A percentile compares a stretch with the other conserved stretches of the same genome.
These are phyloP conservation scores for Fragum whitleyi DNA, from an alignment of 2,888 invertebrate species.

Conservation along the genomic window DNA sequence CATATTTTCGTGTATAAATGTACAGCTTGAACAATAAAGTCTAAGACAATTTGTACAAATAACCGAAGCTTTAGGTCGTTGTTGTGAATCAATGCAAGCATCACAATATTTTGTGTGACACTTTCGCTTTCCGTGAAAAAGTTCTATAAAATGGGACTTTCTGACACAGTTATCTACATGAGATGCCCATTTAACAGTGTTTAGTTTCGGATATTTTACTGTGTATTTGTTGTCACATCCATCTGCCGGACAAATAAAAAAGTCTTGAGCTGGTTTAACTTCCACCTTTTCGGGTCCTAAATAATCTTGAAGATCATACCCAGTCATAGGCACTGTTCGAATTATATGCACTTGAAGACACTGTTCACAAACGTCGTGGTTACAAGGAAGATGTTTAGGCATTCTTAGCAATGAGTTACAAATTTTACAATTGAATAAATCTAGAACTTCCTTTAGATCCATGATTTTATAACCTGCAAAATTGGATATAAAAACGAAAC, in stretches of 20 bases:
- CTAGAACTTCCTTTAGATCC: neutral
- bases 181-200: neutral
- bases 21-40: slow-evolving; percentile 15
- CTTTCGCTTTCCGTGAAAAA: slow-evolving; percentile 8
- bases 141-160: neutral
- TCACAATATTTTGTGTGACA: slow-evolving; percentile 14
- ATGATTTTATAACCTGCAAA: neutral
- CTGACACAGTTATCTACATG: neutral
- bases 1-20: neutral
- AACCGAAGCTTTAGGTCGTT: neutral
- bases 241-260: slow-evolving; percentile 17
- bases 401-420: neutral
- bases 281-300: neutral
- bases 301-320: slow-evolving; percentile 22
- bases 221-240: slow-evolving; percentile 11
- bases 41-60: slow-evolving; percentile 11
- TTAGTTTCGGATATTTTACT: neutral
- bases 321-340: slow-evolving; percentile 15
- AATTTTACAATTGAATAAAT: slow-evolving; percentile 1
- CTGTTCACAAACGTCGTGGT: slow-evolving; percentile 11
- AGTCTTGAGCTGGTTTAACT: slow-evolving; percentile 18
- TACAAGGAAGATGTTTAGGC: slow-evolving; percentile 18
- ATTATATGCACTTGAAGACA: slow-evolving; percentile 2
- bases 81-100: neutral
- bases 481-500: neutral